Evolutionary conservation across 2,888 invertebrate genomes (phyloP).

Genomic region (Conus canariensis): DNA sequence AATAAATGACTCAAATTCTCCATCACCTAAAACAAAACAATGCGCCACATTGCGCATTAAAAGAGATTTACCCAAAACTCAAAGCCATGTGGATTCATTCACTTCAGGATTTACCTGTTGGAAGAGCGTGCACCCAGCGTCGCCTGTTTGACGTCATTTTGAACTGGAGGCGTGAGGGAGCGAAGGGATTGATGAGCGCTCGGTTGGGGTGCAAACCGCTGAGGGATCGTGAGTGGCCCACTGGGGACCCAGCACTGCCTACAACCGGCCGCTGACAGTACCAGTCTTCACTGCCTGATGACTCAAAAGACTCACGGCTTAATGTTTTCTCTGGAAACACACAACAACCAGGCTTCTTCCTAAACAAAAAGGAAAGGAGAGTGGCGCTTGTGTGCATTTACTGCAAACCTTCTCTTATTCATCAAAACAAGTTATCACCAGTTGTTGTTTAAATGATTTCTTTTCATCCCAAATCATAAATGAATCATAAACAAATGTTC

Average conservation of each 20-base stretch:
- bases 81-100: no score
- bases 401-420: no score
- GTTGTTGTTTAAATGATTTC: no score
- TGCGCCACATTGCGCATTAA: no score
- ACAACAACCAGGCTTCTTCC: neutral
- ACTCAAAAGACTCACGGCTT: constrained; percentile 56
- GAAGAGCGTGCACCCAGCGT: constrained; percentile 99
- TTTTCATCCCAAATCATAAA: no score
- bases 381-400: no score
- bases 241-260: constrained; percentile 74
- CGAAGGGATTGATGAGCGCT: constrained; percentile 95
- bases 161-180: constrained; percentile 97
- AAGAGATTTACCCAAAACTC: no score
- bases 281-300: constrained; percentile 64
- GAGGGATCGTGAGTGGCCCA: constrained; percentile 63
- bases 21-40: no score
- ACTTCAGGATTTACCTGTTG: constrained; percentile 77
- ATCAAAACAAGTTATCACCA: no score
- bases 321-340: constrained; percentile 45
- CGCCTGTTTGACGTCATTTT: constrained; percentile 96
- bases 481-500: no score
- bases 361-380: neutral
- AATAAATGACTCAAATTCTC: no score
- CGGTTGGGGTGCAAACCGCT: constrained; percentile 61
- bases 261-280: constrained; percentile 61